phyloP scores from a whole-genome alignment of 2,888 invertebrate genomes.

The Acronicta aceris region DNA sequence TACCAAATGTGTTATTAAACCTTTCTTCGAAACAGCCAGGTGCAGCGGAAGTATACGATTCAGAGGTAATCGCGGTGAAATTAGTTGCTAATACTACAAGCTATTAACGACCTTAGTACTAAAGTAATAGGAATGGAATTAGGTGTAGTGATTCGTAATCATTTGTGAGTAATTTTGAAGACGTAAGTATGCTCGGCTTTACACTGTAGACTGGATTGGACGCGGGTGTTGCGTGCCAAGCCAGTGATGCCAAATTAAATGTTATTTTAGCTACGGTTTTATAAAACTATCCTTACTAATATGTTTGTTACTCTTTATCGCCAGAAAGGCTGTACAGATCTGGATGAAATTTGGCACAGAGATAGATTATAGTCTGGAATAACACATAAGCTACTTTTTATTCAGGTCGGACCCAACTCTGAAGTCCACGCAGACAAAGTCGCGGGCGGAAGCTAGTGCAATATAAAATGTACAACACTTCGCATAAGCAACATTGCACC shows the following conservation, averaged over 20 bases:
- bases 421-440: too few species aligned
- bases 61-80: conserved; percentile 43
- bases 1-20: conserved; percentile 14
- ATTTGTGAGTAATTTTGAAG: conserved; percentile 17
- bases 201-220: conserved; percentile 25
- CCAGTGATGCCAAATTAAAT: conserved; percentile 38
- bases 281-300: too few species aligned
- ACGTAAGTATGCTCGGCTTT: conserved; percentile 11
- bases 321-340: too few species aligned
- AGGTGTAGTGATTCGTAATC: background rate
- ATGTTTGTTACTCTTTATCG: too few species aligned
- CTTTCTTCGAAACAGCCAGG: conserved; percentile 36
- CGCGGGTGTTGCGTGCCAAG: conserved; percentile 34
- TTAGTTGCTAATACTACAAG: conserved; percentile 17
- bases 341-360: too few species aligned
- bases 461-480: conserved; percentile 2
- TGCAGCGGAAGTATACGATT: conserved; percentile 45
- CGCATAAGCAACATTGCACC: background rate
- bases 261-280: conserved; percentile 31
- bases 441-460: too few species aligned
- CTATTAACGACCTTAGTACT: conserved; percentile 4
- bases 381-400: too few species aligned
- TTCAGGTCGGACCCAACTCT: too few species aligned
- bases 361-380: too few species aligned
- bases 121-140: conserved; percentile 12